Base-by-base conservation (phyloP, 2,113 vertebrate genomes). In the Hippocampus zosterae region DNA sequence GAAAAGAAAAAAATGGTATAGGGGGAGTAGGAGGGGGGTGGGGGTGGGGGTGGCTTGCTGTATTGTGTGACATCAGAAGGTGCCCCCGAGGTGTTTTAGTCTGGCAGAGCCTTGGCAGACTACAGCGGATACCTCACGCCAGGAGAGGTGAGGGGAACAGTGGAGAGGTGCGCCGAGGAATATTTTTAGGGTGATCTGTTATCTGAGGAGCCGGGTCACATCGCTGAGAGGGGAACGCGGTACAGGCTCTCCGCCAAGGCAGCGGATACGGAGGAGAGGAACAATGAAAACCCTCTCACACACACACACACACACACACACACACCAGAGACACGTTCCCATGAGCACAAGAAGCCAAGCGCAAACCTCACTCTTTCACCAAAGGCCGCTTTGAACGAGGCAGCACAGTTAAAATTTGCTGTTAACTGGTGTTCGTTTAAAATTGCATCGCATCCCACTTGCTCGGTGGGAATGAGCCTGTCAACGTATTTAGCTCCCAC, bases 171-270 rank as follows among this genome's bases (percentile, higher is more conserved):
- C 84, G 87, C 89, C 86, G 70, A 46, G 71, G 53, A 67, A 76
- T 86, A 88, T 90, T 89, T 90, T 89, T 88, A 89, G 89, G 86
- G 84, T 81, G 85, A 77, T 75, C 78, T 87, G 78, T 85, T 88
- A 87, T 88, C 83, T 76, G 73, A 11, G 2, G 72, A 80, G 84
- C 84, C 23, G 74, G 85, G 89, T 86, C 88, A 86, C 81, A 84
- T 71, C 53, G 85, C 89, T 72, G 78, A 72, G 73, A 80, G 88
- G 84, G 56, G 80, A 84, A 41, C 75, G 71, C 73, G 68, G 83
- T 73, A 57, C 48, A 41, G 72, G 71, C 66, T 81, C 75, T 71
- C 81, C 73, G 13, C 77, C 5, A 70, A 82, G 77, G 80, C 62
- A 3, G 5, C 10, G 82, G 87, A 90, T 87, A 84, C 87, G 85